Conservation (phyloP, 2,888 invertebrate species). For the Linhomoeus sp. region DNA sequence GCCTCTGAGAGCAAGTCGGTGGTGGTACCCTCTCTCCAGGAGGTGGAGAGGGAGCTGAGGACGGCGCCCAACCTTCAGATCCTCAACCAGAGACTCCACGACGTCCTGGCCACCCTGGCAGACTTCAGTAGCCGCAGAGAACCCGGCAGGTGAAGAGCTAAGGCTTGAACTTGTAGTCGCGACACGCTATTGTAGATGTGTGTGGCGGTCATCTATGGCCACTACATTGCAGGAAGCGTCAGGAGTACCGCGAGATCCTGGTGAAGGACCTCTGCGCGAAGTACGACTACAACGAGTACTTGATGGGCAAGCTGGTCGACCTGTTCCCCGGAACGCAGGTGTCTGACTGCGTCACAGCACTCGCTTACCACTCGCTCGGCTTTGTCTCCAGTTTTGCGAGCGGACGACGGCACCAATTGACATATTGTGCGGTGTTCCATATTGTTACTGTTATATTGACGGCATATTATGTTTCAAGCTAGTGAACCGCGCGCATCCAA, state of each 20-base stretch:
- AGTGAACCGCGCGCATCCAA: too few relatives aligned
- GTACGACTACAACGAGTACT: constrained; percentile 86
- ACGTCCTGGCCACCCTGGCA: constrained; percentile 11
- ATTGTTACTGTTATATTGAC: too few relatives aligned
- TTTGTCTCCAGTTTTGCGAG: constrained; percentile 14
- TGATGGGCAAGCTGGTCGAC: constrained; percentile 77
- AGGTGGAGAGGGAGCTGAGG: background rate
- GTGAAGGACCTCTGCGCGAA: constrained; percentile 67
- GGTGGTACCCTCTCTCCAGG: background rate
- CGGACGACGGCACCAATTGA: too few relatives aligned
- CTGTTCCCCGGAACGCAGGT: constrained; percentile 59
- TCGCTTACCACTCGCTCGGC: constrained; percentile 23
- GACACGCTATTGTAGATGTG: background rate
- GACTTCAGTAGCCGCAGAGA: constrained; percentile 19
- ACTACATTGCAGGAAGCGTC: constrained; percentile 42
- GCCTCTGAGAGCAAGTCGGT: background rate
- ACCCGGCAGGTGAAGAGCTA: constrained; percentile 7
- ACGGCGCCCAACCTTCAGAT: constrained; percentile 4
- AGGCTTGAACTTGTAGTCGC: background rate
- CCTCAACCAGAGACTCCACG: constrained; percentile 3
- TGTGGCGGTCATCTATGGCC: background rate
- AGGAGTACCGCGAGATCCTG: constrained; percentile 60
- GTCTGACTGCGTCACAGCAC: constrained; percentile 16
- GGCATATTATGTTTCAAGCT: too few relatives aligned
- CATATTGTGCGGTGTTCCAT: too few relatives aligned